Evolutionary conservation across 2,113 vertebrate genomes (phyloP).

Genomic region (Anser brachyrhynchus): DNA sequence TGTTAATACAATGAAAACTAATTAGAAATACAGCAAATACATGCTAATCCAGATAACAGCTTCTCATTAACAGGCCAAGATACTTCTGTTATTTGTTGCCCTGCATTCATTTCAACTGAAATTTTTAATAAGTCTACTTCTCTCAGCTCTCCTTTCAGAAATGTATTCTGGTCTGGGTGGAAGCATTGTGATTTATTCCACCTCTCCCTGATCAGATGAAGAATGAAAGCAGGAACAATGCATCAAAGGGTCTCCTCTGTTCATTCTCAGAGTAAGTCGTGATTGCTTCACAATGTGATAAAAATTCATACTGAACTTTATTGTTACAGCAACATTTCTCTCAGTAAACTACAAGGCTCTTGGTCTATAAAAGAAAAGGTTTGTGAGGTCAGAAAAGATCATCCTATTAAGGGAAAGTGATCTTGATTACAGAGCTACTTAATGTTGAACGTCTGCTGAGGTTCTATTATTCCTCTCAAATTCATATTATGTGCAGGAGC

Average conservation of each 20-base stretch:
- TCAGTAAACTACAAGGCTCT: background rate
- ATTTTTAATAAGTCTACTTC: slow-evolving; percentile 38
- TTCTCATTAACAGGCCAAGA: slow-evolving; percentile 37
- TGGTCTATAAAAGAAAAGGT: background rate
- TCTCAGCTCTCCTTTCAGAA: background rate
- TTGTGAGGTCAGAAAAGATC: background rate
- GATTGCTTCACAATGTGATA: background rate
- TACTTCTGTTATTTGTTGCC: slow-evolving; percentile 41
- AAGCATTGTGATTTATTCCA: slow-evolving; percentile 52
- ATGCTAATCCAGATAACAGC: slow-evolving; percentile 32
- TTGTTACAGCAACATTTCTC: background rate
- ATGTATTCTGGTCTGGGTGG: slow-evolving; percentile 27
- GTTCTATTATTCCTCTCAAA: background rate
- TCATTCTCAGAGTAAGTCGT: background rate
- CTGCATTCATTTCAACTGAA: slow-evolving; percentile 19
- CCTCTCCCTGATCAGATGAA: background rate
- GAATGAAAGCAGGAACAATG: slow-evolving; percentile 38
- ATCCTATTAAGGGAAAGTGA: background rate
- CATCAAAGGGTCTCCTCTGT: slow-evolving; percentile 11
- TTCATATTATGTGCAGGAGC: background rate
- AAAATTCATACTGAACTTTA: slow-evolving; percentile 13
- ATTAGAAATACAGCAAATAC: slow-evolving; percentile 61
- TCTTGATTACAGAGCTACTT: background rate
- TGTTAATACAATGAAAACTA: slow-evolving; percentile 64
- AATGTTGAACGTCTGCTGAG: background rate